Evolutionary conservation across 2,797 vertebrate species (phyloP), one percentile per base, ranked within the genome.

Genomic region (Phataginus tricuspis): DNA sequence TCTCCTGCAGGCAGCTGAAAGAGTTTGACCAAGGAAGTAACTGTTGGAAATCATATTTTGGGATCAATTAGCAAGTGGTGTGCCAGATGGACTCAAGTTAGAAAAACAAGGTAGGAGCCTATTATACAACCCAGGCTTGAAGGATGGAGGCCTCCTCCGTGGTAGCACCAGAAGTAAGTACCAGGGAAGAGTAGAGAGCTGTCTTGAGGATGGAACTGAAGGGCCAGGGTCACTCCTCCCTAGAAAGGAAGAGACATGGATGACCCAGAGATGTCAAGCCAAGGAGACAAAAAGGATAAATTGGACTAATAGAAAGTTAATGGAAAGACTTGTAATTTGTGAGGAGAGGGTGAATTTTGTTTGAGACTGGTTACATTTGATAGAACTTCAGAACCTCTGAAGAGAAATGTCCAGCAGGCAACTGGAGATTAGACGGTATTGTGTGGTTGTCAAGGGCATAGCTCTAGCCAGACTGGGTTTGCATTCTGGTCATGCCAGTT

Each of bases 51-150:
- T 59, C n/a, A 19, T 42, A 85, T 39, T 77, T 95, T 37, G 57
- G 71, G 49, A 85, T 55, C 72, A 49, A 85, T 90, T 59, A 86
- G 39, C 57, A 64, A 19, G 45, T 61, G 49, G 34, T 49, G 21
- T 53, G 19, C 27, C 21, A 4, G 39, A 49, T 7, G 7, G 64
- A 45, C 39, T 69, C 29, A 64, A 78, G 79, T 45, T 78, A 89
- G 91, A 69, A 85, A 96, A 91, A 83, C 72, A 90, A 93, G 83
- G 57, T 61, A 39, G 80, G 77, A 95, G 49, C 83, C 64, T 66
- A 11, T 79, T 66, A 68, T 39, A 34, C 49, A 37, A 66, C 45
- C 42, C 11, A 34, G 7, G 61, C 37, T 45, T 51, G 57, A 57
- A 37, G 69, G 34, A 31, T 27, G 8, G 29, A 7, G 34, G 42